Evolutionary conservation across 2,888 invertebrate species (phyloP).

Genomic region (Andrena hattorfiana): DNA sequence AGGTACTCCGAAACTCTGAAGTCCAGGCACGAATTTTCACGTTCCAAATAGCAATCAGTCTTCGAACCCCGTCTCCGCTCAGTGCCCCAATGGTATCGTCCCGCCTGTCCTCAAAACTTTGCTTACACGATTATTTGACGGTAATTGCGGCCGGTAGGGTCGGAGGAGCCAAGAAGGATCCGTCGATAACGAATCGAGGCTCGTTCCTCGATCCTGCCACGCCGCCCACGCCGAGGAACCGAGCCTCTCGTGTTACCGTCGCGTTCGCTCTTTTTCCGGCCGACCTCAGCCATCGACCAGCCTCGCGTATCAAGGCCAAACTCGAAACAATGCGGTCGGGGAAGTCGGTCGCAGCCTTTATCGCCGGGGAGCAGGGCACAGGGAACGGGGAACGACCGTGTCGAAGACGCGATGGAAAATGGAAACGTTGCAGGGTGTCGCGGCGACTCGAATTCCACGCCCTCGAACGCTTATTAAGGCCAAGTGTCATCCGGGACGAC

Average conservation of each 20-base stretch:
- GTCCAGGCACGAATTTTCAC: too few relatives aligned
- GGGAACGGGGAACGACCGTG: conserved; percentile 6
- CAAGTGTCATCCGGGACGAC: conserved; percentile 77
- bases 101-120: conserved; percentile 7
- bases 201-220: neutral
- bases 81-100: neutral
- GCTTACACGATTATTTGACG: conserved; percentile 26
- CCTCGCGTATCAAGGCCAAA: conserved; percentile 50
- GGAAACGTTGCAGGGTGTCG: conserved; percentile 44
- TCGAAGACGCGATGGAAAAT: conserved; percentile 22
- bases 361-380: neutral
- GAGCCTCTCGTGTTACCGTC: conserved; percentile 31
- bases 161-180: neutral
- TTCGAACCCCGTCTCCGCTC: neutral
- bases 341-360: conserved; percentile 51
- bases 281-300: conserved; percentile 26
- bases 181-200: conserved; percentile 26
- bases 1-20: too few relatives aligned
- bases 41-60: neutral
- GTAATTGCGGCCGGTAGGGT: conserved; percentile 17
- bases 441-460: conserved; percentile 65
- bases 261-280: conserved; percentile 37
- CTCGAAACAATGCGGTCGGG: conserved; percentile 51
- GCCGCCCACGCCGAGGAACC: neutral
- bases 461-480: conserved; percentile 83